Evolutionary conservation across 2,797 vertebrate genomes (phyloP), one percentile per base, ranked within the genome.

Genomic region (Acanthurus leucopareius): DNA sequence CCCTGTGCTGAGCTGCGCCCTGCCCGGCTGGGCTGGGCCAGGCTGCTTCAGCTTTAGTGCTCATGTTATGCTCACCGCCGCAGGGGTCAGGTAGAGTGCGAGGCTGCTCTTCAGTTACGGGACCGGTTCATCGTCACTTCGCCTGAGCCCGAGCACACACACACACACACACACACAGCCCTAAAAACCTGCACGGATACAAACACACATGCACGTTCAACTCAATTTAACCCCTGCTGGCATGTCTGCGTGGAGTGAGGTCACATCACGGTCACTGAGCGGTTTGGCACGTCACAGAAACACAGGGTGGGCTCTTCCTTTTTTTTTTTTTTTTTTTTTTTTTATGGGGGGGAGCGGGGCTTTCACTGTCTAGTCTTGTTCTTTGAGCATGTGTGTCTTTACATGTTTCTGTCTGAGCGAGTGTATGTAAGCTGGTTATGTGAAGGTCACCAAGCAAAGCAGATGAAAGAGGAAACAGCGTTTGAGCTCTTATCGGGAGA

Each of bases 251-350:
- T 45, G 78, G 75, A 75, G 69, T 5, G 19, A 88, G 92, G 93
- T 95, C 92, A 87, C 35, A 15, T 90, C 85, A 90, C 91, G 93
- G 94, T 95, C 94, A 94, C 64, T 53, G 86, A 80, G 79, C 77
- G 6, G 17, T 79, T 78, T 80, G 77, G 80, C 44, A 40, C 28
- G 67, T 89, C 87, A 79, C 74, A 79, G 52, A 73, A 82, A 82
- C 83, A 63, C 45, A 44, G 57, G 45, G 63, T 8, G 52, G 60
- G 42, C 73, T 75, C 44, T 48, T 73, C 20, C 53, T 20, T 13
- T 61, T 70, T 53, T 56, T 60, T 47, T 45, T 22, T 15, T 22
- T 22, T 1, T n/a, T 5, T 32, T 35, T 35, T 35, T 35, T 35
- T 1, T 35, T 6, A 32, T 32, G 32, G 32, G 28, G 32, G 32